Evolutionary conservation across 2,797 vertebrate genomes (phyloP).

Genomic region (Emydoidea blandingii): DNA sequence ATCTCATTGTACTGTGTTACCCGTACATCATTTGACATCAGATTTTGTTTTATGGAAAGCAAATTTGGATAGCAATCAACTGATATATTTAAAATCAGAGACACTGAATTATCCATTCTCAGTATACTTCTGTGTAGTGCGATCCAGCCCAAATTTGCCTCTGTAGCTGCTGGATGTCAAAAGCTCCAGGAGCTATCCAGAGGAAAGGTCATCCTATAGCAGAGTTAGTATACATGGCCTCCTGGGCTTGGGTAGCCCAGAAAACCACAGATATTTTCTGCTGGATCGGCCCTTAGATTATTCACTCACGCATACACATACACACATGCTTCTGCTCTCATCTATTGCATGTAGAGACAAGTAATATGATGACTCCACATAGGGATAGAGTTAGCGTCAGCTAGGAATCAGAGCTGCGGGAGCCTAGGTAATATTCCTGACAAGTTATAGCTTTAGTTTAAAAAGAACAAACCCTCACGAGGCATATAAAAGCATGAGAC

Average conservation of each 20-base stretch:
- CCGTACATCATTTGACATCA: not conserved
- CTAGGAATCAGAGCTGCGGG: not conserved
- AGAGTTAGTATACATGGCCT: not conserved
- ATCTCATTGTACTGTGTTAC: not conserved
- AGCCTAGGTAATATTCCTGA: not conserved
- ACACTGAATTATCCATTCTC: not conserved
- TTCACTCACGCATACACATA: conserved; percentile 4
- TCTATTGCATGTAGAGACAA: not conserved
- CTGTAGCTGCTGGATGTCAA: not conserved
- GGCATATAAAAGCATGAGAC: not conserved
- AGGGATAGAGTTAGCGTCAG: not conserved
- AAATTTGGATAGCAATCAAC: not conserved
- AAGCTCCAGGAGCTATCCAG: not conserved
- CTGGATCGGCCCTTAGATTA: conserved; percentile 37
- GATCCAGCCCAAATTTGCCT: not conserved
- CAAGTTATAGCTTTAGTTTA: not conserved
- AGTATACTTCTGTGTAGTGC: not conserved
- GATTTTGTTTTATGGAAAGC: not conserved
- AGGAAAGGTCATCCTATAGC: not conserved
- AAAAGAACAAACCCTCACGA: not conserved
- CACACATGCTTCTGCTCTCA: conserved; percentile 14
- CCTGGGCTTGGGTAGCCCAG: not conserved
- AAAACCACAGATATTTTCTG: conserved; percentile 29
- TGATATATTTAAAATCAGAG: not conserved
- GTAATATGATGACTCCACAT: not conserved